Conservation (phyloP, 2,797 vertebrate species). For the Botia almorhae region DNA sequence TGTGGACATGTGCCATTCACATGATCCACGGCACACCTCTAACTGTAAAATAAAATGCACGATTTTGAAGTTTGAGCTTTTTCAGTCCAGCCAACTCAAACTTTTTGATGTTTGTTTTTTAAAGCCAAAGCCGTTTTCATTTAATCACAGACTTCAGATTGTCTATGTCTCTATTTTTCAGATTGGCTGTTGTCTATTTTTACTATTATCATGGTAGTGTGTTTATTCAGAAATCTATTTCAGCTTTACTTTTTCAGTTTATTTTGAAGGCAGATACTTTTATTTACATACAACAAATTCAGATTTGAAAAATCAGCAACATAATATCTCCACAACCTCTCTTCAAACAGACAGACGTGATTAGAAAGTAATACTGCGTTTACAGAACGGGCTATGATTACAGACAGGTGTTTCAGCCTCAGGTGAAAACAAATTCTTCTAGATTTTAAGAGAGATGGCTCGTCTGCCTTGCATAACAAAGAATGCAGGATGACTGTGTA, state of each 20-base stretch:
- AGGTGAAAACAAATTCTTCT: slow-evolving; percentile 21
- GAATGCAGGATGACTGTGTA: neutral
- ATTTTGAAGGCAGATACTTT: neutral
- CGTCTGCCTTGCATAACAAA: slow-evolving; percentile 16
- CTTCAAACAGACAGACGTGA: neutral
- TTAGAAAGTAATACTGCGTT: neutral
- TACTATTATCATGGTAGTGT: neutral
- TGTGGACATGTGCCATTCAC: neutral
- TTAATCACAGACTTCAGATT: neutral
- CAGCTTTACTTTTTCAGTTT: neutral
- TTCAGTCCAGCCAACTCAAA: slow-evolving; percentile 8
- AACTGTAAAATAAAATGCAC: slow-evolving; percentile 8
- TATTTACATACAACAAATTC: neutral
- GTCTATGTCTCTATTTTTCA: neutral
- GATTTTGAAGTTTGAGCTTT: slow-evolving; percentile 9
- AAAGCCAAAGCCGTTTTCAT: slow-evolving; percentile 12
- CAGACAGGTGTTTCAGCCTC: slow-evolving; percentile 12
- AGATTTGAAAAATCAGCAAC: neutral
- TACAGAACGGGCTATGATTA: neutral
- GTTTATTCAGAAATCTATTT: slow-evolving; percentile 17
- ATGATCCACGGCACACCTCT: slow-evolving; percentile 2
- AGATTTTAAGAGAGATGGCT: neutral
- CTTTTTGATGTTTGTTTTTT: neutral
- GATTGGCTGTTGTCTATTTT: neutral
- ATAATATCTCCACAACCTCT: neutral